These are phyloP conservation scores for Siphlonurus alternatus DNA, from an alignment of 2,888 invertebrate genomes.

Conservation along the genomic window DNA sequence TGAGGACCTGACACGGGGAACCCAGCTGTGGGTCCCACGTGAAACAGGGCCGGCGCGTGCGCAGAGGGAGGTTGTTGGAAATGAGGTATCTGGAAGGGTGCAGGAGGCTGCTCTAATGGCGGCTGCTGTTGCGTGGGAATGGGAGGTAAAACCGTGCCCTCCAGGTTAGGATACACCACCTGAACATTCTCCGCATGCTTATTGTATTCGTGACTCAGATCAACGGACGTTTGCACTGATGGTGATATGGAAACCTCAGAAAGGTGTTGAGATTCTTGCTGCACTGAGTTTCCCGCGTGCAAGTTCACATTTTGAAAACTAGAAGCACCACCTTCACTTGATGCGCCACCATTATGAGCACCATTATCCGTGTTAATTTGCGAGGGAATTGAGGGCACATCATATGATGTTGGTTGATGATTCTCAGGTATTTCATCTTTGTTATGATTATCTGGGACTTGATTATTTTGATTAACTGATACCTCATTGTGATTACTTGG, in stretches of 20 bases:
- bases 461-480: not conserved
- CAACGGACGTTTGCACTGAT: not conserved
- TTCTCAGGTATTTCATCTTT: not conserved
- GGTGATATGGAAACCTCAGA: not conserved
- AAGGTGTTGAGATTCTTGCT: not conserved
- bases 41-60: not conserved
- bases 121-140: conserved; percentile 2
- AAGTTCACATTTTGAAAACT: conserved; percentile 1
- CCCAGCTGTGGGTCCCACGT: not conserved
- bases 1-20: not conserved
- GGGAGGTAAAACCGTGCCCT: not conserved
- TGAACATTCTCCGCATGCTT: not conserved
- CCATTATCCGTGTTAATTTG: not conserved
- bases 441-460: not conserved
- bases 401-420: not conserved
- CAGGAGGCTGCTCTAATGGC: not conserved
- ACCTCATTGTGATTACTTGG: not conserved
- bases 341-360: not conserved
- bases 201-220: not conserved
- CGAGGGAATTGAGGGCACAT: not conserved
- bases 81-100: not conserved
- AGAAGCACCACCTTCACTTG: not conserved
- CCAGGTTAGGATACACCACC: not conserved
- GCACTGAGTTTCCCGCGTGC: not conserved
- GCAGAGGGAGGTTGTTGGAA: not conserved